A percentile compares a stretch with the other conserved stretches of the same genome.
These are phyloP conservation scores for Euleptes europaea DNA, from an alignment of 2,113 vertebrate species.

Conservation along the genomic window DNA sequence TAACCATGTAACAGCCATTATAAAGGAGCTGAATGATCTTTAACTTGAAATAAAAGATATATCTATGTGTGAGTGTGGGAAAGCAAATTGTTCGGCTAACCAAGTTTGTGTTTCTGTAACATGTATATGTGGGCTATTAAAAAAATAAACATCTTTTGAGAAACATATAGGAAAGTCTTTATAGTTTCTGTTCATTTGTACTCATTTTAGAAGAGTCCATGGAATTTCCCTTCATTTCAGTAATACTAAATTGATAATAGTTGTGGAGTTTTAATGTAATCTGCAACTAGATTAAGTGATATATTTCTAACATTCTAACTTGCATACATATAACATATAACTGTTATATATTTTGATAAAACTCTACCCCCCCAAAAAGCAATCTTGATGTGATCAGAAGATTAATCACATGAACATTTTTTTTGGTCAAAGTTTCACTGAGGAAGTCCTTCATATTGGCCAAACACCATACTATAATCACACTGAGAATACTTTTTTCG, in stretches of 20 bases:
- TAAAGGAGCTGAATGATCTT: neutral
- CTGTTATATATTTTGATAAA: too few relatives aligned
- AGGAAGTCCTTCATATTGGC: too few relatives aligned
- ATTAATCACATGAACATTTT: too few relatives aligned
- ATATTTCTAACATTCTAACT: neutral
- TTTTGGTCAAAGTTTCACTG: too few relatives aligned
- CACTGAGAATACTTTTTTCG: too few relatives aligned
- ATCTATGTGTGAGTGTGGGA: neutral
- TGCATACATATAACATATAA: too few relatives aligned
- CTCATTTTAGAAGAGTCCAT: neutral
- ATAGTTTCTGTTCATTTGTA: neutral
- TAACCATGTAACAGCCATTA: neutral
- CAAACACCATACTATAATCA: too few relatives aligned
- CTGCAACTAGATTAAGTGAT: neutral
- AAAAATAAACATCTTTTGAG: neutral
- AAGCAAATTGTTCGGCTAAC: neutral
- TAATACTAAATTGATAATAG: neutral
- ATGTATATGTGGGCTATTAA: neutral
- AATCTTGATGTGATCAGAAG: too few relatives aligned
- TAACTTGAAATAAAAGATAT: neutral
- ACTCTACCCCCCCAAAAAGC: too few relatives aligned
- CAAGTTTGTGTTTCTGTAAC: neutral
- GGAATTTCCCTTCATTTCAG: neutral
- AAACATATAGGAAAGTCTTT: neutral
- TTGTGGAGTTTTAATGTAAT: neutral